A percentile compares a stretch with the other conserved stretches of the same genome.
Conservation (phyloP, 2,797 vertebrate species). For the Sebastes steindachneri region DNA sequence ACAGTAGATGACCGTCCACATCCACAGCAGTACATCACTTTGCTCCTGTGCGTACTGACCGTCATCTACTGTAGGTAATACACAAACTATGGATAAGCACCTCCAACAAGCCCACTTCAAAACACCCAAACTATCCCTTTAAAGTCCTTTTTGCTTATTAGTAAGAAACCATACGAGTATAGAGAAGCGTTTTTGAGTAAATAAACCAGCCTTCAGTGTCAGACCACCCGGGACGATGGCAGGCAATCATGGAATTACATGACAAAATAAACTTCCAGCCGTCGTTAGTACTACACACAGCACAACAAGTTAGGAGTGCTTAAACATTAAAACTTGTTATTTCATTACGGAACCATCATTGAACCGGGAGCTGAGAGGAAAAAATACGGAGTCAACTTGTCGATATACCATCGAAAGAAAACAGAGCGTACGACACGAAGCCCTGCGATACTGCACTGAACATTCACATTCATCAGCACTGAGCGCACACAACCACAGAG, state of each 20-base stretch:
- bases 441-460: conserved; percentile 53
- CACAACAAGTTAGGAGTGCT: conserved; percentile 49
- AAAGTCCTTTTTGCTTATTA: conserved; percentile 3
- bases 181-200: conserved; percentile 16
- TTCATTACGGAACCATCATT: conserved; percentile 25
- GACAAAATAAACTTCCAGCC: conserved; percentile 6
- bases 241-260: conserved; percentile 6
- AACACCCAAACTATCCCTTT: background rate
- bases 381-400: conserved; percentile 17
- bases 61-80: background rate
- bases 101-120: background rate
- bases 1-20: background rate
- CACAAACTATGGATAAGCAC: too few species aligned
- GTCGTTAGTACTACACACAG: conserved; percentile 59
- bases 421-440: conserved; percentile 44
- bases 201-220: conserved; percentile 14
- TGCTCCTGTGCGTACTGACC: background rate
- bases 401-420: background rate
- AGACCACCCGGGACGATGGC: background rate
- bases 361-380: conserved; percentile 17
- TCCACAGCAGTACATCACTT: background rate
- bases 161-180: conserved; percentile 10
- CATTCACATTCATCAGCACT: conserved; percentile 60
- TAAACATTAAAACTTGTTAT: conserved; percentile 47
- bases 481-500: conserved; percentile 19